These are phyloP conservation scores for Cettia cetti DNA, from an alignment of 2,113 vertebrate species.

Conservation along the genomic window DNA sequence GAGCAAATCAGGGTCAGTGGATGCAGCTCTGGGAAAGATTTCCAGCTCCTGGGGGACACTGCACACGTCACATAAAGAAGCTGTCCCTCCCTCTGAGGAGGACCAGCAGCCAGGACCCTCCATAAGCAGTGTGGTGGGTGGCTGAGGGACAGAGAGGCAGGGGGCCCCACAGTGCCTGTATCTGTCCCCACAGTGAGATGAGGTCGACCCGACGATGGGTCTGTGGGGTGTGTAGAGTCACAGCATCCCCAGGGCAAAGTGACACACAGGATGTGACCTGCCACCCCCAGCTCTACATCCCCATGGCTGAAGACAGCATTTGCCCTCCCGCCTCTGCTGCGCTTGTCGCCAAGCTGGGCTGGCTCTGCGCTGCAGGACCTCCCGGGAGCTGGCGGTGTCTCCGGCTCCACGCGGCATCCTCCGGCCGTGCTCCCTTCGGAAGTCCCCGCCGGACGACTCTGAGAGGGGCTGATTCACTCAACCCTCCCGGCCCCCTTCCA, in stretches of 20 bases:
- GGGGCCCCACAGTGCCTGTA: background rate
- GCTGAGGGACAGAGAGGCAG: background rate
- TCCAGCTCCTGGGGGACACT: background rate
- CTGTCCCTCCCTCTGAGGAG: background rate
- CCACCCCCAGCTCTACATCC: background rate
- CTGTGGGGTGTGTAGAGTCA: constrained; percentile 40
- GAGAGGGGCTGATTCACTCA: background rate
- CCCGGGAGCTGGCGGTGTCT: background rate
- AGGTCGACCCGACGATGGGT: constrained; percentile 62
- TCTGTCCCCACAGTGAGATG: constrained; percentile 57
- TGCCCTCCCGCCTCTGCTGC: background rate
- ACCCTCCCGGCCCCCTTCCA: background rate
- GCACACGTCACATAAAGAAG: background rate
- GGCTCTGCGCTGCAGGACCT: background rate
- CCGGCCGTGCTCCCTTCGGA: background rate
- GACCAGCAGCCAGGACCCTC: background rate
- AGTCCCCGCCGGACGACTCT: background rate
- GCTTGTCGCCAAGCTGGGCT: background rate
- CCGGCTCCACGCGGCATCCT: background rate
- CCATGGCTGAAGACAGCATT: background rate
- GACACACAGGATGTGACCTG: background rate
- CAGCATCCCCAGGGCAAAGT: constrained; percentile 23
- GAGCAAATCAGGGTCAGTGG: background rate
- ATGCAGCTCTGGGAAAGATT: constrained; percentile 25
- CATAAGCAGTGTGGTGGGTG: background rate